Percentiles rank a stretch among this genome's conserved stretches.
Conservation (phyloP, 2,113 vertebrate species). For the Trochalopteron elliotii region DNA sequence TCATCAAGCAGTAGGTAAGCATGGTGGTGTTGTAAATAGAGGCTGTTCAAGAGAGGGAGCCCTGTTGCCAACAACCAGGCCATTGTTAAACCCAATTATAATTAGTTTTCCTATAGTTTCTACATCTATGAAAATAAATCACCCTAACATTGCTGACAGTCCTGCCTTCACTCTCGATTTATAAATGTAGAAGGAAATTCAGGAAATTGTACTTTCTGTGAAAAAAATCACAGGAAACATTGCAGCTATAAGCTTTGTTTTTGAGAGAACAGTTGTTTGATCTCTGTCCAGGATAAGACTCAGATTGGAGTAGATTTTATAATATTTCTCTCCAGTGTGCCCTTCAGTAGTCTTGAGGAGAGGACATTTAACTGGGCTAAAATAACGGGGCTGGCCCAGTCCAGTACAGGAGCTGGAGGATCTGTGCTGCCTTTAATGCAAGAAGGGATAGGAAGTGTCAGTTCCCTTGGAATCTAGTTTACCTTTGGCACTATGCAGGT, state of each 20-base stretch:
- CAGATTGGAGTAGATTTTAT: not conserved
- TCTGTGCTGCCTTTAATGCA: not conserved
- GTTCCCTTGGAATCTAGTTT: not conserved
- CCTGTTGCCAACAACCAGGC: not conserved
- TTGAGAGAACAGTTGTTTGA: not conserved
- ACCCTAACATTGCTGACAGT: not conserved
- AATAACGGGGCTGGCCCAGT: not conserved
- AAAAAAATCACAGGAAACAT: not conserved
- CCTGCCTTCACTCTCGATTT: not conserved
- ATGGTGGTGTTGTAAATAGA: not conserved
- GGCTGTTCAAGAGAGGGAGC: not conserved
- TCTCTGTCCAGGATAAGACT: not conserved
- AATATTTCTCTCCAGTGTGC: not conserved
- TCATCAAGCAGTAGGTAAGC: not conserved
- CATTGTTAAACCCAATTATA: not conserved
- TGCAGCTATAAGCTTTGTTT: not conserved
- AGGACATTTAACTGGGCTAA: not conserved
- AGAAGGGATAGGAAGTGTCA: not conserved
- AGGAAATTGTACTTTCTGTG: not conserved
- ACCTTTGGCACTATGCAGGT: not conserved
- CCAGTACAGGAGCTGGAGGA: not conserved
- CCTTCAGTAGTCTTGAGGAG: not conserved
- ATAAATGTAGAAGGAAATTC: not conserved
- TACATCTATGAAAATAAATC: not conserved
- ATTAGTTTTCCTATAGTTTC: not conserved